Evolutionary conservation across 1,140 invertebrate genomes (phyloP), one percentile per base, ranked within the genome.

Genomic region (Nephila pilipes): DNA sequence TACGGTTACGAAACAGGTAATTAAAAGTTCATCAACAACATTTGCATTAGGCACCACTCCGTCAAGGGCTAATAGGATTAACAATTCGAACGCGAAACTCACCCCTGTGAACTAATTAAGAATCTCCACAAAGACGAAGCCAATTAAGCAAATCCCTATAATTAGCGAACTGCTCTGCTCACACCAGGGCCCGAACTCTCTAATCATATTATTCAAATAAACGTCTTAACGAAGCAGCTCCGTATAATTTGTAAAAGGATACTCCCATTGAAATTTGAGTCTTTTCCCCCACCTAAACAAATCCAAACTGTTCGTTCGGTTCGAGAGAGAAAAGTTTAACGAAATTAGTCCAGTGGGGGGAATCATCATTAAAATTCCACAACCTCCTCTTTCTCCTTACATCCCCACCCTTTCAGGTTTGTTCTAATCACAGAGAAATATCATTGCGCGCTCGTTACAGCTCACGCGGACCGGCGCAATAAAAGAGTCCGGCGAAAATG

Each of bases 151-250:
- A 90, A 90, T 90, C 88, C 75, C 54, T n/a, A 81, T 90, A 90
- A 90, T 90, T 90, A 90, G 81, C 65, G 54, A 25, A 54, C 6
- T 46, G 46, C 46, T n/a, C n/a, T 46, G 46, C 46, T 54, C 32
- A 8, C 29, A 16, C 32, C 22, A 38, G 36, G 14, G 85, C 36
- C 36, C 22, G 58, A 89, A 60, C 25, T 63, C 88, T 38, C 75
- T 90, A 90, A 90, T 90, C 88, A 90, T 81, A 90, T 90, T 90
- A 90, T 90, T 90, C 88, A 81, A 90, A 81, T 90, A 90, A 90
- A 90, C 75, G 75, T 90, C 88, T 90, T 90, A 90, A 90, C 60
- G 88, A 90, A 90, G 54, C 55, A 46, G 55, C n/a, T 36, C 29
- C 36, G 75, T 58, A 90, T 81, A 90, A 90, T 90, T 90, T 90